These are phyloP conservation scores for Zaprionus capensis DNA, from an alignment of 1,140 invertebrate species.

Conservation along the genomic window DNA sequence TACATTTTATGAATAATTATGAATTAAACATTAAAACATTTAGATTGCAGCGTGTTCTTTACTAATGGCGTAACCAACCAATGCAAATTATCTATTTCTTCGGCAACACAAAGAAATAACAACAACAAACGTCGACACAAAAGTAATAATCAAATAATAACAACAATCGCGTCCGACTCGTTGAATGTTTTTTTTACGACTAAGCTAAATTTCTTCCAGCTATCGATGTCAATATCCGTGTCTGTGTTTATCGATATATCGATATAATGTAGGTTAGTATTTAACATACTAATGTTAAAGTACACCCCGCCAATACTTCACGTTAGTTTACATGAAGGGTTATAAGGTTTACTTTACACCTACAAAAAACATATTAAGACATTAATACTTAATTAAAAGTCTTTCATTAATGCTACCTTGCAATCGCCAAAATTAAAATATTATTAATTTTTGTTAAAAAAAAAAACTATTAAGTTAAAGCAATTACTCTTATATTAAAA, in stretches of 20 bases:
- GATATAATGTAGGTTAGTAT: neutral
- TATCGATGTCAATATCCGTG: conserved; percentile 31
- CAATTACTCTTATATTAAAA: neutral
- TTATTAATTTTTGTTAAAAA: too few relatives aligned
- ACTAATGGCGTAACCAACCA: conserved; percentile 11
- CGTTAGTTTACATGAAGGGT: neutral
- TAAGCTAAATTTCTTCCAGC: conserved; percentile 15
- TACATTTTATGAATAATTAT: conserved; percentile 39
- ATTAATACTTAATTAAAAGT: too few relatives aligned
- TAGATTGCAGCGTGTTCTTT: conserved; percentile 55
- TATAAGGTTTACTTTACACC: neutral
- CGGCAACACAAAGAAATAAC: conserved; percentile 65
- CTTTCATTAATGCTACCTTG: too few relatives aligned
- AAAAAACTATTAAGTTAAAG: neutral
- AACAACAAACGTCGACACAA: conserved; percentile 55
- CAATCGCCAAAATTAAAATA: too few relatives aligned
- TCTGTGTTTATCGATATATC: neutral
- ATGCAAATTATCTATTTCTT: conserved; percentile 54
- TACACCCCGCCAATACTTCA: neutral
- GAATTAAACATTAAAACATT: conserved; percentile 63
- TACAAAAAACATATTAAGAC: too few relatives aligned
- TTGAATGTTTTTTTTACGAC: conserved; percentile 48
- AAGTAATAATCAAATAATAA: conserved; percentile 66
- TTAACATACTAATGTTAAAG: neutral
- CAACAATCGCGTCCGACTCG: conserved; percentile 52